Evolutionary conservation across 2,797 vertebrate species (phyloP).

Genomic region (Fistularia commersonii): DNA sequence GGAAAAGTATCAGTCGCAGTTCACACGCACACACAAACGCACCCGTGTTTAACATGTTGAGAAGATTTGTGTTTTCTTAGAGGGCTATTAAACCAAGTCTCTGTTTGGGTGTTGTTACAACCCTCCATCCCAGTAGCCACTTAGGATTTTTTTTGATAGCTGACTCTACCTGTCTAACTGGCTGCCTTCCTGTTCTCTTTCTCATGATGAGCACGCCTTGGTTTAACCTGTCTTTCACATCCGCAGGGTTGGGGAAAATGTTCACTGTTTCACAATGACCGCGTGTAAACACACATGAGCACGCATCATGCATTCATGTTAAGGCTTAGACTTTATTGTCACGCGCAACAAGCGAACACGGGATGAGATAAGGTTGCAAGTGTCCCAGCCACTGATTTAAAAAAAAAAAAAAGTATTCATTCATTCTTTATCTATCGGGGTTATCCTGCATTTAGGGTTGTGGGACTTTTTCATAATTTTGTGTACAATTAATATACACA

Average conservation of each 20-base stretch:
- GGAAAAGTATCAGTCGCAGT: background rate
- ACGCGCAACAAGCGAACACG: background rate
- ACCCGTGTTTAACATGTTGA: too few species aligned
- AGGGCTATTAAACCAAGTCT: background rate
- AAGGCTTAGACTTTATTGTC: slow-evolving; percentile 19
- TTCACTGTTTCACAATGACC: slow-evolving; percentile 28
- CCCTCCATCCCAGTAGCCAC: slow-evolving; percentile 35
- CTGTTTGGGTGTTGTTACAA: slow-evolving; percentile 8
- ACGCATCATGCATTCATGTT: background rate
- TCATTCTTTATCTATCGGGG: too few species aligned
- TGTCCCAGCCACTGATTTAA: too few species aligned
- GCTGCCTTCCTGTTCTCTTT: slow-evolving; percentile 54
- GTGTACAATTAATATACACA: too few species aligned
- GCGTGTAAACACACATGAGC: slow-evolving; percentile 13
- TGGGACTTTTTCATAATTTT: too few species aligned
- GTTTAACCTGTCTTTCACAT: slow-evolving; percentile 61
- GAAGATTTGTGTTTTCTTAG: background rate
- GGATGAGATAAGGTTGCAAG: too few species aligned
- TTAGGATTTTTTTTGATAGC: slow-evolving; percentile 31
- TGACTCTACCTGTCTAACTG: slow-evolving; percentile 68
- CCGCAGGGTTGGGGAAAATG: slow-evolving; percentile 24
- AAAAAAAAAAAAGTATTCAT: too few species aligned
- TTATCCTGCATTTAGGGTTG: too few species aligned
- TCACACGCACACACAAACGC: background rate
- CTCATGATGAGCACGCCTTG: slow-evolving; percentile 47